These are phyloP conservation scores for Idaea straminata DNA, from an alignment of 2,888 invertebrate species.

Conservation along the genomic window DNA sequence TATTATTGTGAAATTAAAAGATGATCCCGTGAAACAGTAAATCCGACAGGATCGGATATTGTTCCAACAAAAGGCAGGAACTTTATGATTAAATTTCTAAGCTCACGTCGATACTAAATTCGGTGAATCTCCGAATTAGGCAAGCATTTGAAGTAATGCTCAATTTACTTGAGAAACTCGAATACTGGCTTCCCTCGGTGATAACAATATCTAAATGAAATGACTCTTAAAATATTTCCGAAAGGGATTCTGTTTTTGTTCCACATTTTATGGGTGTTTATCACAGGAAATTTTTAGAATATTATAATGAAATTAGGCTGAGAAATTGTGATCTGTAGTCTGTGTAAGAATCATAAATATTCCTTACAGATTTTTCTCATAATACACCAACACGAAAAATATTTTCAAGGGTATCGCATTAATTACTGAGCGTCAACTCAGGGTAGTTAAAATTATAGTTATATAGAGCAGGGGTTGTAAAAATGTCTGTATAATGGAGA, in stretches of 20 bases:
- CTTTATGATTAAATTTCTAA: slow-evolving; percentile 67
- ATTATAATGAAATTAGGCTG: not conserved
- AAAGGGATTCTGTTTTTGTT: slow-evolving; percentile 29
- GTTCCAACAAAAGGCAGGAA: slow-evolving; percentile 48
- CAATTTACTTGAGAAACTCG: slow-evolving; percentile 61
- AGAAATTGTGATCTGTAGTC: not conserved
- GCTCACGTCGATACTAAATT: slow-evolving; percentile 63
- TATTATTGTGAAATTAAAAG: not conserved
- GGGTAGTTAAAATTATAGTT: slow-evolving; percentile 14
- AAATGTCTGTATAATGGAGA: slow-evolving; percentile 68
- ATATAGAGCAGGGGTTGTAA: slow-evolving; percentile 54
- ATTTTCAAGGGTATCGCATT: not conserved
- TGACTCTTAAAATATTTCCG: slow-evolving; percentile 45
- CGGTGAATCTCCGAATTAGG: slow-evolving; percentile 64
- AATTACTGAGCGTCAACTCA: not conserved
- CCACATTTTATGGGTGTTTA: slow-evolving; percentile 26
- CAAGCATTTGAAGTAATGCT: slow-evolving; percentile 65
- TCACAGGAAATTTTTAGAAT: slow-evolving; percentile 8
- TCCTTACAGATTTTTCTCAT: not conserved
- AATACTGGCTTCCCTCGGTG: slow-evolving; percentile 43
- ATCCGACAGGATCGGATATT: slow-evolving; percentile 12
- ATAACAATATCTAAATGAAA: slow-evolving; percentile 57
- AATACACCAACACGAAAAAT: not conserved
- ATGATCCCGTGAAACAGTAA: not conserved
- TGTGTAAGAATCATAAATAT: not conserved